These are phyloP conservation scores for Diadema setosum DNA, from an alignment of 35 echinoderm and acorn worm species.

Conservation along the genomic window DNA sequence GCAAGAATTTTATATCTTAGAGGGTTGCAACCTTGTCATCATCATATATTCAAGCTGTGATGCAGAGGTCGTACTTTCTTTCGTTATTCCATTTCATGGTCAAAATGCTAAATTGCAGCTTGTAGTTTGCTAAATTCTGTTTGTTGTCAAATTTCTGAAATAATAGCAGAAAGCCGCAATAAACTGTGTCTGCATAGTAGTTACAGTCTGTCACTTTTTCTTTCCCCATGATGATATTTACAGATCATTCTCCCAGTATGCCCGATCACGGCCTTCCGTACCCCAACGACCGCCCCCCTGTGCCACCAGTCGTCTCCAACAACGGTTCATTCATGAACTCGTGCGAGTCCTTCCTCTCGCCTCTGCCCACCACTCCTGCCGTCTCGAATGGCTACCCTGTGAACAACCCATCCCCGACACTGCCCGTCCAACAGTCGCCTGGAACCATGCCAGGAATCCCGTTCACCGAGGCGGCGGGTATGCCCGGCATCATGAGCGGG, in stretches of 20 bases:
- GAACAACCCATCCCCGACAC: constrained; percentile 81
- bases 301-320: neutral
- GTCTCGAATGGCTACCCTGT: constrained; percentile 39
- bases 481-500: constrained; percentile 65
- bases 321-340: constrained; percentile 2
- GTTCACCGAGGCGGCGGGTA: constrained; percentile 62
- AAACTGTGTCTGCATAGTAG: too few species aligned
- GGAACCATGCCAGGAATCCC: constrained; percentile 58
- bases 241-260: constrained; percentile 21
- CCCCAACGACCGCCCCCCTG: neutral
- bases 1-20: too few species aligned
- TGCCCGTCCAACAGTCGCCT: constrained; percentile 34
- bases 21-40: too few species aligned
- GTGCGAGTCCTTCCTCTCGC: constrained; percentile 56
- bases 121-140: too few species aligned
- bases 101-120: too few species aligned
- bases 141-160: too few species aligned
- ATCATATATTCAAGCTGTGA: too few species aligned
- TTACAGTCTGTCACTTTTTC: neutral
- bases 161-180: too few species aligned
- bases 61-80: too few species aligned
- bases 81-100: too few species aligned
- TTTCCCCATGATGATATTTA: neutral
- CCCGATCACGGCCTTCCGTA: constrained; percentile 6
- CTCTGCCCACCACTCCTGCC: constrained; percentile 28